Evolutionary conservation across 64 coral and sea anemone genomes (phyloP), one percentile per base, ranked within the genome.

Genomic region (Dendronephthya gigantea): DNA sequence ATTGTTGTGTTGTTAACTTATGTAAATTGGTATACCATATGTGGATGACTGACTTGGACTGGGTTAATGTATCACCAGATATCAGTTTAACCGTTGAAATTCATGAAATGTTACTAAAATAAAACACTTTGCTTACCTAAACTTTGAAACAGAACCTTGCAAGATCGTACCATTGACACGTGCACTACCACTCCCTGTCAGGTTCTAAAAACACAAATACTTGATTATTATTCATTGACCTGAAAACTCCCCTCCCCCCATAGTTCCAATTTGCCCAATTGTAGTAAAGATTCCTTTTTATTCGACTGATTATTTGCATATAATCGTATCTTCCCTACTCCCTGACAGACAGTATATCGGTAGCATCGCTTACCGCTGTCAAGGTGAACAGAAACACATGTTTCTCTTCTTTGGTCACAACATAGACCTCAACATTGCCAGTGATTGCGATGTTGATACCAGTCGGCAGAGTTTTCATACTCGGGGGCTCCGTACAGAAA

Each of bases 401-500:
- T 3, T 17, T 19, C 11, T 33, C 3, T 2, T 34, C 2, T 29
- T 79, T 79, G 72, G 36, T 34, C 7, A 79, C 72, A 34, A 79
- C 72, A 39, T 79, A 34, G 1, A 79, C 72, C 36, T 79, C 72
- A 39, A 79, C 28, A 79, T 33, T 79, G 36, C 72, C 72, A 76
- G 13, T 31, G 13, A 76, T 28, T 22, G 35, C 29, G 12, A 76
- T 34, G 31, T 31, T 31, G 3, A 27, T 76, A 12, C 69, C 94
- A 14, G 56, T 41, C 0, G 89, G 40, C 32, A 72, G 28, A 17
- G 94, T 86, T 9, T 88, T 65, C 79, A 93, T 31, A 15, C 43
- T 68, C 0, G 94, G 94, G 0, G 84, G 66, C 35, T 90, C 25
- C 30, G 91, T 96, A 9, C 88, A 88, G 14, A 81, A 89, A 6